Evolutionary conservation across 2,888 invertebrate genomes (phyloP), one percentile per base, ranked within the genome.

Genomic region (Glyphotaelius pellucidus): DNA sequence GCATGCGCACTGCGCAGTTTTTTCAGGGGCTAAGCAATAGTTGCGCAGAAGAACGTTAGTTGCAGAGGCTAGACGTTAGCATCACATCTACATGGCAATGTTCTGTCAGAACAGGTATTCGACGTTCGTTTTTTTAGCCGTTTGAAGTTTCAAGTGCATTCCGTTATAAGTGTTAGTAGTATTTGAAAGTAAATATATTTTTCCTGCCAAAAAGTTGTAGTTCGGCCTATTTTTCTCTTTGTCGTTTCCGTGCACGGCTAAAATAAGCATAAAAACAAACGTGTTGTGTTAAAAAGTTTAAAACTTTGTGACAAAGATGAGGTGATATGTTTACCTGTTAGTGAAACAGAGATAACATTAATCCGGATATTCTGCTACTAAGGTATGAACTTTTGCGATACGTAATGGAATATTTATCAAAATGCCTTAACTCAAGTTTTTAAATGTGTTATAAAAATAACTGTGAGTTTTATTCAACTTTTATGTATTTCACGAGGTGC

Each of bases 261-360:
- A 88, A 88, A 88, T 67, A 88, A 67, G 32, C 67, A 67, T 35
- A 88, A 79, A 85, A 88, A 88, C 88, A 88, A 91, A 90, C 88
- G 84, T 92, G 85, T 92, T 92, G 80, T 80, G 86, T 86, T 38
- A 80, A 91, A 91, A 90, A 92, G 88, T 90, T 92, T 85, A 35
- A 91, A 92, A 92, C 90, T 92, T 91, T 91, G 91, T 92, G 92
- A 91, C 92, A 92, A 92, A 90, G 92, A 92, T 92, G 92, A 91
- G 91, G 86, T 91, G 92, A 92, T 92, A 84, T 91, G 91, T 92
- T 92, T 92, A 92, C 91, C 92, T 91, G 92, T 90, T 92, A 85
- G 92, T 38, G 79, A 80, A 92, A 90, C 90, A 92, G 89, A 91
- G 91, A 92, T 92, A 92, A 86, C 90, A 79, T 91, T 90, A 89